Percentiles rank a stretch among this genome's conserved stretches.
These are phyloP conservation scores for Mythimna albipuncta DNA, from an alignment of 2,888 invertebrate species.

Conservation along the genomic window DNA sequence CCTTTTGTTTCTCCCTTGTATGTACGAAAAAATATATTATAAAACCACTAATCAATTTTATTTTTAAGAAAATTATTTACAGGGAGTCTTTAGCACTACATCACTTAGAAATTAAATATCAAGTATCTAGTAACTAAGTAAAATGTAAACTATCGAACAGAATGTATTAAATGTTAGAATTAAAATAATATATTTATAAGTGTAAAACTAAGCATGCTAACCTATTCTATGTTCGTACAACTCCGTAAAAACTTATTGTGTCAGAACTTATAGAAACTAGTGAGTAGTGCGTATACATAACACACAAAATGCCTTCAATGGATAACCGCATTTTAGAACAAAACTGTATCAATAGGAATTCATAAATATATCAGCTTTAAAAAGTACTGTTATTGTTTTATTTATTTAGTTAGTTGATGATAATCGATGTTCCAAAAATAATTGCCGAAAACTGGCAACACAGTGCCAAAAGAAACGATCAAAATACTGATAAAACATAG, in stretches of 20 bases:
- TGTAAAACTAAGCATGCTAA: conserved; percentile 52
- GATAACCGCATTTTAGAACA: conserved; percentile 70
- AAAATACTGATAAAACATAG: too few relatives aligned
- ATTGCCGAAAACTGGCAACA: neutral
- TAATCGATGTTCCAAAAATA: neutral
- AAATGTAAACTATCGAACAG: conserved; percentile 44
- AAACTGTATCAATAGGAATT: conserved; percentile 71
- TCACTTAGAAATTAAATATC: conserved; percentile 45
- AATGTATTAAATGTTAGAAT: conserved; percentile 66
- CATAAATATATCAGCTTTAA: conserved; percentile 77
- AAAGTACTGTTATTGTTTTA: conserved; percentile 41
- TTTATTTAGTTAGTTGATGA: neutral
- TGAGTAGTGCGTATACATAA: conserved; percentile 67
- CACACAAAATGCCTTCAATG: conserved; percentile 73
- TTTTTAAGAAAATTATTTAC: conserved; percentile 58
- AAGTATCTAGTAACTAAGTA: conserved; percentile 34
- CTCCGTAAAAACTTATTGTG: conserved; percentile 42
- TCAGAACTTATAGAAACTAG: conserved; percentile 65
- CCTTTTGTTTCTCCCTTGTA: conserved; percentile 23
- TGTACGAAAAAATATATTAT: conserved; percentile 24
- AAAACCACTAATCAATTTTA: conserved; percentile 21
- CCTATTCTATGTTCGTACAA: conserved; percentile 48
- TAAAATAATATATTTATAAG: conserved; percentile 46
- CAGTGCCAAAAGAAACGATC: too few relatives aligned
- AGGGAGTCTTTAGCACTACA: conserved; percentile 58